These are phyloP conservation scores for Elachura formosa DNA, from an alignment of 2,113 vertebrate species.

Conservation along the genomic window DNA sequence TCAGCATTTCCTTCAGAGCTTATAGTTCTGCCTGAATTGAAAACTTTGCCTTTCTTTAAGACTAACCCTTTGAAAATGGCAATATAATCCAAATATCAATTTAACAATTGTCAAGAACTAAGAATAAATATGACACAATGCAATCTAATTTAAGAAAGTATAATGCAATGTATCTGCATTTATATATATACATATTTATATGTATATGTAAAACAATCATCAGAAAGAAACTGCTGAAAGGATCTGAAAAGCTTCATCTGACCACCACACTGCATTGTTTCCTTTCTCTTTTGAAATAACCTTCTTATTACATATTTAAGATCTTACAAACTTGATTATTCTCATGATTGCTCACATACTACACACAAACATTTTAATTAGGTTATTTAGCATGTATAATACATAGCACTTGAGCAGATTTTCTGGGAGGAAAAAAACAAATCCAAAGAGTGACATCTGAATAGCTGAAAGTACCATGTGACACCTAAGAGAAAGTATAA, in stretches of 20 bases:
- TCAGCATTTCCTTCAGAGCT: neutral
- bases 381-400: constrained; percentile 42
- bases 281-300: neutral
- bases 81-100: neutral
- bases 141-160: neutral
- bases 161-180: neutral
- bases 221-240: neutral
- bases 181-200: neutral
- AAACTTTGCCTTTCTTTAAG: neutral
- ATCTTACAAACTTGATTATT: neutral
- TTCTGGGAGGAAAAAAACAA: neutral
- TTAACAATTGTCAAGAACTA: neutral
- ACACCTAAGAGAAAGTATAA: constrained; percentile 18
- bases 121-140: neutral
- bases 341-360: neutral
- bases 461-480: constrained; percentile 14
- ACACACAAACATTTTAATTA: constrained; percentile 42
- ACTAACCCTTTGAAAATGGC: neutral
- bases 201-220: neutral
- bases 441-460: neutral
- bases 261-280: neutral
- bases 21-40: neutral
- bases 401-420: constrained; percentile 10
- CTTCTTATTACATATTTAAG: constrained; percentile 14
- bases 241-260: neutral